Percentiles rank a stretch among this genome's conserved stretches.
phyloP scores from a whole-genome alignment of 2,113 vertebrate species.

The Callorhinus ursinus region DNA sequence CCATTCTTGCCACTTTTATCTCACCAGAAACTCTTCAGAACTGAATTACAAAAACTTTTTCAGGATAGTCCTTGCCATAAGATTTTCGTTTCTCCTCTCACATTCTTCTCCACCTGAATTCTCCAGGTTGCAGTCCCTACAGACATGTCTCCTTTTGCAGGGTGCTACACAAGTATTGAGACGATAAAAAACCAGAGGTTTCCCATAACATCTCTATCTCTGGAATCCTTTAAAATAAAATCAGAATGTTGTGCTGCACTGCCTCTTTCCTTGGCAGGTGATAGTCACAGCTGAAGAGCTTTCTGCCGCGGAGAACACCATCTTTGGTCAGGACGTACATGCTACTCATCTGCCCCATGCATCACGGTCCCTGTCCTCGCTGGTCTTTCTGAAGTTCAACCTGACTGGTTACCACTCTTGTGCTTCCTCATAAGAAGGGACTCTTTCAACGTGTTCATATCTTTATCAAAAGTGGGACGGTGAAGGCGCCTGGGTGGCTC shows the following conservation, averaged over 20 bases:
- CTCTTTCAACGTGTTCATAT: neutral
- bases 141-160: neutral
- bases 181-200: neutral
- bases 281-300: too few relatives aligned
- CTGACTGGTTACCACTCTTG: neutral
- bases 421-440: neutral
- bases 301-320: neutral
- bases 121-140: neutral
- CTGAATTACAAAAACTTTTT: neutral
- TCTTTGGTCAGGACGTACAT: accelerated
- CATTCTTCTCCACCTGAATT: neutral
- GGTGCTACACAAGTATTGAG: neutral
- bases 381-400: neutral
- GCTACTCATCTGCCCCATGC: neutral
- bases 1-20: neutral
- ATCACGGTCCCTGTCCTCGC: accelerated
- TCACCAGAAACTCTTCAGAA: neutral
- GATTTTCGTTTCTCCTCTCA: neutral
- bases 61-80: too few relatives aligned
- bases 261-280: neutral
- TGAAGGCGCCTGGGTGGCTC: too few relatives aligned
- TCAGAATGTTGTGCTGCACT: neutral
- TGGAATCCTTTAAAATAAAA: neutral
- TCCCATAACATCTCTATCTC: neutral
- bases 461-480: neutral